Evolutionary conservation across 2,888 invertebrate species (phyloP).

Genomic region (Podotricha telesiphe): DNA sequence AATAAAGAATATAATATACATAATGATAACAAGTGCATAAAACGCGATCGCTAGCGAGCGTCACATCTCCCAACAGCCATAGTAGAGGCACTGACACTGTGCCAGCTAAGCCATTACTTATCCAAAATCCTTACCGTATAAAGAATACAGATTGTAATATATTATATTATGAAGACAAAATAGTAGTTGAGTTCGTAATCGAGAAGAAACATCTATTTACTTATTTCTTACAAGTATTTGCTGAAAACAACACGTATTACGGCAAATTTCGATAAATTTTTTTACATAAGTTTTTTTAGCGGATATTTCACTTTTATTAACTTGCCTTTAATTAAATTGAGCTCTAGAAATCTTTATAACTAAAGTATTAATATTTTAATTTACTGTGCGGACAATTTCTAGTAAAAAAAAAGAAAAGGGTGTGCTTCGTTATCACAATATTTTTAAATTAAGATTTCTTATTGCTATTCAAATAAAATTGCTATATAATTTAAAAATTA

Average conservation of each 20-base stretch:
- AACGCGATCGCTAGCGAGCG: conserved; percentile 10
- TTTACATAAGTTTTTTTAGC: no score
- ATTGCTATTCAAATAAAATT: no score
- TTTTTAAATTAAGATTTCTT: no score
- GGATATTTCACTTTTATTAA: no score
- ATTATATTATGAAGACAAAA: conserved; percentile 23
- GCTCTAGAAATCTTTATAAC: no score
- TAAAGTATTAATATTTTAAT: no score
- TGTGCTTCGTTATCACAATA: no score
- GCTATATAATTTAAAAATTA: no score
- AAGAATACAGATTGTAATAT: conserved; percentile 38
- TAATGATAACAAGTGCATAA: background rate
- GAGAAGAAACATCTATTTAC: background rate
- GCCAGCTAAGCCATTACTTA: conserved; percentile 50
- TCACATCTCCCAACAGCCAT: background rate
- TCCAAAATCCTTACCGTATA: conserved; percentile 34
- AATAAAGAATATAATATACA: background rate
- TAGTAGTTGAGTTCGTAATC: background rate
- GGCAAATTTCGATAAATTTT: background rate
- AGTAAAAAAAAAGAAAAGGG: no score
- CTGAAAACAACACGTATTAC: background rate
- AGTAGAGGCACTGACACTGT: conserved; percentile 44
- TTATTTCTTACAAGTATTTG: background rate
- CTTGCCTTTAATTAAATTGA: no score
- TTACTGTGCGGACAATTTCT: no score